Percentiles rank a stretch among this genome's conserved stretches.
Conservation (phyloP, 2,113 vertebrate species). For the Aviceda subcristata region DNA sequence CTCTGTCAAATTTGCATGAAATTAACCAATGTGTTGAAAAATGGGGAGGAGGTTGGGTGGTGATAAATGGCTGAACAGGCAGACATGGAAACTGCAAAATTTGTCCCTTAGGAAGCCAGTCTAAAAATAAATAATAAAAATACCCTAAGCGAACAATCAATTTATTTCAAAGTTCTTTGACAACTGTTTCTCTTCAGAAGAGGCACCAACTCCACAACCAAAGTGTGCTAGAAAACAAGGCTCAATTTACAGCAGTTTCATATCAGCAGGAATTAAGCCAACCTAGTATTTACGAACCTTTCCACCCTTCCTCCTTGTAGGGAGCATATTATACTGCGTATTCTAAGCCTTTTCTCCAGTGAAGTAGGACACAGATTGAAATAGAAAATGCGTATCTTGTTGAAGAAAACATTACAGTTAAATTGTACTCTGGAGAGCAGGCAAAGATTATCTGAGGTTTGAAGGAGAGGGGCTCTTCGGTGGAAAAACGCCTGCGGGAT, state of each 20-base stretch:
- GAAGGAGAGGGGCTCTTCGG: background rate
- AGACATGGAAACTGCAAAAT: background rate
- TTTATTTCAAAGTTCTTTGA: background rate
- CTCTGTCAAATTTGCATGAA: conserved; percentile 23
- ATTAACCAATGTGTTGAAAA: background rate
- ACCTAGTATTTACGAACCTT: background rate
- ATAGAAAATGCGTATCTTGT: background rate
- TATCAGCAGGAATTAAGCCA: background rate
- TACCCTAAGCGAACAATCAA: background rate
- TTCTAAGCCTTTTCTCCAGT: background rate
- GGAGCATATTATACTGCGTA: background rate
- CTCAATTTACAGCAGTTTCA: background rate
- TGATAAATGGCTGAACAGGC: background rate
- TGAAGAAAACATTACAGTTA: background rate
- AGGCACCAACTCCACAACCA: background rate
- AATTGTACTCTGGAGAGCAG: background rate
- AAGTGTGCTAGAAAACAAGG: background rate
- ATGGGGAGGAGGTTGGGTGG: background rate
- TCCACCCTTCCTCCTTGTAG: background rate
- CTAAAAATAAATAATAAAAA: background rate
- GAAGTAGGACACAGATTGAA: background rate
- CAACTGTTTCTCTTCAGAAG: background rate
- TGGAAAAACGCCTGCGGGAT: background rate
- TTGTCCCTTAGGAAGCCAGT: background rate
- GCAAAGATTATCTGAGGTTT: background rate